A percentile compares a stretch with the other conserved stretches of the same genome.
Conservation (phyloP, 2,113 vertebrate genomes). For the Poicephalus gulielmi region DNA sequence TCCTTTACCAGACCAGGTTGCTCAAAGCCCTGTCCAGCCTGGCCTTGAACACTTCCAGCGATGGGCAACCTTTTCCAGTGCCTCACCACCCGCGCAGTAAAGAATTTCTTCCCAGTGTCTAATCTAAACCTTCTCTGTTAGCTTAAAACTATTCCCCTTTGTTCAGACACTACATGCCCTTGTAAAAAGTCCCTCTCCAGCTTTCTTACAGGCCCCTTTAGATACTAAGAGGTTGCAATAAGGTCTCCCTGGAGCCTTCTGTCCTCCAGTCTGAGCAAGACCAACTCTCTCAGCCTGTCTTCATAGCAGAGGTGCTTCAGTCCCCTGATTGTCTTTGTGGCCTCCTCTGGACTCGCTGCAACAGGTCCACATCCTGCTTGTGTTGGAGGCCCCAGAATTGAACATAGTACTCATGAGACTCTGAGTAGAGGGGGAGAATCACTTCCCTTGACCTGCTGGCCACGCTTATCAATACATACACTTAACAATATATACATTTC, state of each 20-base stretch:
- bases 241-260: neutral
- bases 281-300: neutral
- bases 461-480: neutral
- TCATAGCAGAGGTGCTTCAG: neutral
- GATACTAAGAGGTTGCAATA: neutral
- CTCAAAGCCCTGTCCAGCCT: neutral
- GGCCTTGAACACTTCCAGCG: neutral
- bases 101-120: neutral
- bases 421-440: neutral
- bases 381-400: neutral
- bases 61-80: neutral
- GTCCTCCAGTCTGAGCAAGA: neutral
- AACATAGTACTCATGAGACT: neutral
- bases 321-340: neutral
- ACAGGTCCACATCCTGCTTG: neutral
- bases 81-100: neutral
- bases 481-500: neutral
- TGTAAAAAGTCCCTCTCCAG: neutral
- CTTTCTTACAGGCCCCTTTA: neutral
- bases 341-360: neutral
- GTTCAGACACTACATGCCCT: neutral
- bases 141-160: neutral
- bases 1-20: neutral
- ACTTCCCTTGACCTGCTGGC: neutral
- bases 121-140: neutral